Evolutionary conservation across 2,797 vertebrate genomes (phyloP).

Genomic region (Astyanax mexicanus): DNA sequence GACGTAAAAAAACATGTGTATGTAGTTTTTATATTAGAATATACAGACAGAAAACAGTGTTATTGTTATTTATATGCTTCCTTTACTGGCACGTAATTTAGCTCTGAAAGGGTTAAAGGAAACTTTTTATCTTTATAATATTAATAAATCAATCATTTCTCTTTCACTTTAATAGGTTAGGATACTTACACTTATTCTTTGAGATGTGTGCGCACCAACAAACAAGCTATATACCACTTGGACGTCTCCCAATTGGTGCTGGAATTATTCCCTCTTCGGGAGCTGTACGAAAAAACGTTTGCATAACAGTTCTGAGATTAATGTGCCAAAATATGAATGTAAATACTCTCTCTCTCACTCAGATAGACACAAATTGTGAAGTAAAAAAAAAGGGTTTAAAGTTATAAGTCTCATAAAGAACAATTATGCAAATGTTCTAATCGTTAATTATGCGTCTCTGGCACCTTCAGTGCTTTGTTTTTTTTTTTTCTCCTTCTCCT

Average conservation of each 20-base stretch:
- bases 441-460: conserved; percentile 63
- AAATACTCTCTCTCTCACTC: not conserved
- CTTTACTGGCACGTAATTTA: too few species aligned
- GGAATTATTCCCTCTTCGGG: conserved; percentile 22
- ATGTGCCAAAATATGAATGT: conserved; percentile 45
- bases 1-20: too few species aligned
- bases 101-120: too few species aligned
- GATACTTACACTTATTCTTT: conserved; percentile 25
- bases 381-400: conserved; percentile 24
- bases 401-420: conserved; percentile 47
- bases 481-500: not conserved
- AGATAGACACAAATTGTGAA: conserved; percentile 22
- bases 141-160: too few species aligned
- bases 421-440: conserved; percentile 77
- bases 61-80: too few species aligned
- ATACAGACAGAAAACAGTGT: too few species aligned
- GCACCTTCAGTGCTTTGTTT: not conserved
- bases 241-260: too few species aligned
- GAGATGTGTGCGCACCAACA: conserved; percentile 39
- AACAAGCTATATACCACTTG: conserved; percentile 4
- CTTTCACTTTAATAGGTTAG: too few species aligned
- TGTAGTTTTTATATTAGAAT: too few species aligned
- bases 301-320: conserved; percentile 56
- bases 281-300: conserved; percentile 42
- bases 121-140: too few species aligned